Percentiles rank a stretch among this genome's conserved stretches.
These are phyloP conservation scores for Gonocerus acuteangulatus DNA, from an alignment of 2,888 invertebrate species.

Conservation along the genomic window DNA sequence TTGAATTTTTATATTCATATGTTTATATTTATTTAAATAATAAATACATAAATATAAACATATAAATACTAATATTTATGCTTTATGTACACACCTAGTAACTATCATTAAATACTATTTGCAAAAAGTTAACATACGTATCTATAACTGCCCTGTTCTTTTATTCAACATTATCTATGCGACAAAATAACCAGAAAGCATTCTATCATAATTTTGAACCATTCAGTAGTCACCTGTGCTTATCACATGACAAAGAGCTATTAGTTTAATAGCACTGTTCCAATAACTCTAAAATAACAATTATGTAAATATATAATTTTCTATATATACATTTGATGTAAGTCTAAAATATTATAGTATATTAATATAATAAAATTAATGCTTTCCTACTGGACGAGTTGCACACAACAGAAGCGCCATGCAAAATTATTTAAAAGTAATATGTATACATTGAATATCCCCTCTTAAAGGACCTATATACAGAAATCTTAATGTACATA, in stretches of 20 bases:
- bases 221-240: conserved; percentile 31
- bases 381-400: conserved; percentile 33
- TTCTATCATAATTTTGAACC: conserved; percentile 34
- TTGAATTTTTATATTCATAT: conserved; percentile 14
- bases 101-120: conserved; percentile 35
- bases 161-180: conserved; percentile 32
- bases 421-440: conserved; percentile 29
- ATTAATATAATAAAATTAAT: conserved; percentile 17
- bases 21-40: conserved; percentile 14
- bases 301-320: conserved; percentile 32
- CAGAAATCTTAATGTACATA: conserved; percentile 30
- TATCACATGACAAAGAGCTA: conserved; percentile 35
- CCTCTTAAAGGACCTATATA: conserved; percentile 22
- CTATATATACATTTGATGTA: conserved; percentile 26
- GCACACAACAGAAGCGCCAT: conserved; percentile 35
- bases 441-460: conserved; percentile 24
- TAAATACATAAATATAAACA: conserved; percentile 28
- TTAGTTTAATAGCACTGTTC: conserved; percentile 32
- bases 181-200: conserved; percentile 32
- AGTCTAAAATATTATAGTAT: conserved; percentile 16
- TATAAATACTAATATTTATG: conserved; percentile 14
- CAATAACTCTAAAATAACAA: conserved; percentile 30
- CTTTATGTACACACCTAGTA: conserved; percentile 33
- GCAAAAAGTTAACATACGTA: conserved; percentile 32
- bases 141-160: conserved; percentile 34